Evolutionary conservation across 2,888 invertebrate genomes (phyloP), one percentile per base, ranked within the genome.

Genomic region (Mamestra brassicae): DNA sequence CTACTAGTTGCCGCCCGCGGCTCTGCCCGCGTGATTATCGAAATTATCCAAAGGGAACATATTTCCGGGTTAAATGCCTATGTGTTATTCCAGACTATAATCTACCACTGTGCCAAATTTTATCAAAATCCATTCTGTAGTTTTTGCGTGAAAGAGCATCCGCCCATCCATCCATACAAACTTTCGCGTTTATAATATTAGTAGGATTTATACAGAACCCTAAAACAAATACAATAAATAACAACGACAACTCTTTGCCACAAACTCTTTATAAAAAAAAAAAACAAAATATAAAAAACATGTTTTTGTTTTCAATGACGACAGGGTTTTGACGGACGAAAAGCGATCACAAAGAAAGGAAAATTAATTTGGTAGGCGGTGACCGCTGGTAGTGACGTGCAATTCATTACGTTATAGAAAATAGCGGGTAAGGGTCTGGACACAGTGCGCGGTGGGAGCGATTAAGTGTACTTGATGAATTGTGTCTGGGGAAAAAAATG

Each of bases 371-470:
- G 68, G 74, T 83, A 83, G 76, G 74, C 75, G 74, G 81, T 80
- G 81, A 81, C 91, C 86, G 88, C 84, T 93, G 93, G 74, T 79
- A 78, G 81, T 93, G 93, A 92, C 93, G 90, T 82, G 87, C 84
- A 64, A 90, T 92, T 91, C 91, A 91, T 93, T 90, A 89, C 78
- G 86, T 78, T 88, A 88, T 89, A 90, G 90, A 89, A 89, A 89
- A 89, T 84, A 85, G 76, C 66, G 85, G 63, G 2, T 47, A 60
- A 54, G 54, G 79, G 50, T 42, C n/a, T 3, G 42, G 50, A 47
- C 11, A 55, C 38, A 45, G 65, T 72, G 36, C 26, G 26, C 54
- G n/a, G 36, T 2, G 67, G 63, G 10, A 71, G 82, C 78, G 76
- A 76, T 61, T 70, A 54, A 17, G 36, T 38, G 68, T 26, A 36